A percentile compares a stretch with the other conserved stretches of the same genome.
phyloP scores from a whole-genome alignment of 64 coral and sea anemone genomes.

The Orbicella faveolata region DNA sequence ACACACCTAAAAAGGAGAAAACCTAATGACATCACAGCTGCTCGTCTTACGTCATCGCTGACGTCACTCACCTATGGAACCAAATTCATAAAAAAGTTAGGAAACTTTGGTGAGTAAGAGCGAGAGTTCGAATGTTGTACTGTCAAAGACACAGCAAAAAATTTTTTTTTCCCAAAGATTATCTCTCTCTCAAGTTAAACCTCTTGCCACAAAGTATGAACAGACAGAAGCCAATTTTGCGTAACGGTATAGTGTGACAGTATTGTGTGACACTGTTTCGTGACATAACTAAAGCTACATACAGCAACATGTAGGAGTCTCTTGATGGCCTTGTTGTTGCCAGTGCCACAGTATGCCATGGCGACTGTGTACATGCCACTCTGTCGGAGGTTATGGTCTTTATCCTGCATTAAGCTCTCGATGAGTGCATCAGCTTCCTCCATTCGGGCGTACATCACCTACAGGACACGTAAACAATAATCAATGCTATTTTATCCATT shows the following conservation, averaged over 20 bases:
- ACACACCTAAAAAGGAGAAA: conserved; percentile 93
- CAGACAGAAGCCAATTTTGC: neutral
- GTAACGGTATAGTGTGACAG: neutral
- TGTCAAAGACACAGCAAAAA: too few species aligned
- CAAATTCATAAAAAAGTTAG: neutral
- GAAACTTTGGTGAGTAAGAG: too few species aligned
- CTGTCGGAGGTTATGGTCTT: conserved; percentile 85
- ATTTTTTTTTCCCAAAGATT: too few species aligned
- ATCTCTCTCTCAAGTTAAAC: too few species aligned
- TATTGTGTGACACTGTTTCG: neutral
- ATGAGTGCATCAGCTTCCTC: conserved; percentile 98
- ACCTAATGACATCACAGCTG: conserved; percentile 88
- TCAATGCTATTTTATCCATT: neutral
- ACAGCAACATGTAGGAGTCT: conserved; percentile 98
- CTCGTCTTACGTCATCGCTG: conserved; percentile 97
- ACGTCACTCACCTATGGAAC: conserved; percentile 91
- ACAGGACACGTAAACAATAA: neutral
- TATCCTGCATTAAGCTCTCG: conserved; percentile 91
- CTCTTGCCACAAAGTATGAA: too few species aligned
- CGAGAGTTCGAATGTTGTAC: too few species aligned
- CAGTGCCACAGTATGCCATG: conserved; percentile 99
- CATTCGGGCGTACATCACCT: conserved; percentile 99
- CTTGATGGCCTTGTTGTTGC: conserved; percentile 97
- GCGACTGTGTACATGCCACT: conserved; percentile 98
- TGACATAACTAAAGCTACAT: conserved; percentile 12